These are phyloP conservation scores for Melanotaenia duboulayi DNA, from an alignment of 2,113 vertebrate genomes.

Conservation along the genomic window DNA sequence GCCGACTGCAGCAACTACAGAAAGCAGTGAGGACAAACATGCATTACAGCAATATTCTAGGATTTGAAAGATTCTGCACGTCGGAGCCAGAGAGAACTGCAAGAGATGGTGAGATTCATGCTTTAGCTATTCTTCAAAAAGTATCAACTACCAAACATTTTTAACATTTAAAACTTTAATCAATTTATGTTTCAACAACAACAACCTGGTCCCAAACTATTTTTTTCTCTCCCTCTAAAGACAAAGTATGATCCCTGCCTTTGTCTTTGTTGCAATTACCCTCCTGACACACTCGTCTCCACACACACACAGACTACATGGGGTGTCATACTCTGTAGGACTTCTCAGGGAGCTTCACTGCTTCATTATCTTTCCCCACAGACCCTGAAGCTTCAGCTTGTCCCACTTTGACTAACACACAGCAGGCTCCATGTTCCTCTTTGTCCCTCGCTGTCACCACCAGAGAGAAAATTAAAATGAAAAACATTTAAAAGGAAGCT, in stretches of 20 bases:
- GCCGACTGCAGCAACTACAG: neutral
- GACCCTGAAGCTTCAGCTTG: conserved; percentile 65
- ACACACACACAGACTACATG: conserved; percentile 36
- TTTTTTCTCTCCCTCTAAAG: conserved; percentile 76
- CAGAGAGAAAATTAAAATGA: conserved; percentile 19
- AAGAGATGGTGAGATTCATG: neutral
- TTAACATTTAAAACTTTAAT: too few species aligned
- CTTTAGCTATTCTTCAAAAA: too few species aligned
- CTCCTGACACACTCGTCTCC: conserved; percentile 76
- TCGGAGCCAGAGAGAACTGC: neutral
- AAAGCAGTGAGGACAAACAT: neutral
- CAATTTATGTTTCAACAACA: neutral
- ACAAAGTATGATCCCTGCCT: conserved; percentile 80
- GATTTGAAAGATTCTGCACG: neutral
- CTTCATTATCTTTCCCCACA: conserved; percentile 61
- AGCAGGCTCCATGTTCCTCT: conserved; percentile 15
- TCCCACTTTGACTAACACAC: conserved; percentile 65
- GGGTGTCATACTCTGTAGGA: conserved; percentile 68
- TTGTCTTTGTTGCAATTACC: conserved; percentile 81
- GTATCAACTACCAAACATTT: too few species aligned
- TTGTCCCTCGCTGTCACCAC: conserved; percentile 32
- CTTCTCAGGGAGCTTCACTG: conserved; percentile 63
- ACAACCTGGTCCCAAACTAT: conserved; percentile 69
- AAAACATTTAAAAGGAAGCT: conserved; percentile 26
- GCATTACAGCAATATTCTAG: neutral